phyloP scores from a whole-genome alignment of 2,113 vertebrate genomes.

The Gyps fulvus region DNA sequence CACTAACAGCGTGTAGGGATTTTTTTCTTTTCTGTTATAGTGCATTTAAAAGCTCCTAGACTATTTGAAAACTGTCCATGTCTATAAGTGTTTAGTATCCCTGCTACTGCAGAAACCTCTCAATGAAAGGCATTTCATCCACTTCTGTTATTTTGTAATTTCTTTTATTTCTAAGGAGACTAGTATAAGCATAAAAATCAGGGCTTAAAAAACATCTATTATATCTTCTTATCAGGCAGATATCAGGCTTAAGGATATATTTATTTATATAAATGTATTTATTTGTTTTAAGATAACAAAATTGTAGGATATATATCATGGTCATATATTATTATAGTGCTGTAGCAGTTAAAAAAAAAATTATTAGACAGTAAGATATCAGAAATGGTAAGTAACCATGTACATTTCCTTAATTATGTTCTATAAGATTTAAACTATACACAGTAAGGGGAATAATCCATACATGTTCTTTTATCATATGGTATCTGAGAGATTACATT shows the following conservation, averaged over 20 bases:
- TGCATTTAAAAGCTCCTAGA: conserved; percentile 23
- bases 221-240: conserved; percentile 10
- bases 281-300: neutral
- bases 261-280: neutral
- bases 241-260: neutral
- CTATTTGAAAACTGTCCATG: conserved; percentile 22
- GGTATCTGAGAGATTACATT: neutral
- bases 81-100: neutral
- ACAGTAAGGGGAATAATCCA: neutral
- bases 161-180: conserved; percentile 53
- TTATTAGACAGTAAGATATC: neutral
- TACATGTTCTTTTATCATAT: neutral
- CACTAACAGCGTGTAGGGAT: neutral
- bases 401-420: neutral
- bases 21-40: neutral
- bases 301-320: neutral
- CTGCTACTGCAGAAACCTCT: neutral
- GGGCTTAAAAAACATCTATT: neutral
- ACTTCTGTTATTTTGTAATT: conserved; percentile 4
- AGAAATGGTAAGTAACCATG: neutral
- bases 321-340: neutral
- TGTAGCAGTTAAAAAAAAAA: neutral
- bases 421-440: neutral
- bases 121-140: neutral
- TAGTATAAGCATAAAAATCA: neutral